Base-by-base conservation (phyloP, 2,797 vertebrate genomes). In the Tympanoctomys barrerae region DNA sequence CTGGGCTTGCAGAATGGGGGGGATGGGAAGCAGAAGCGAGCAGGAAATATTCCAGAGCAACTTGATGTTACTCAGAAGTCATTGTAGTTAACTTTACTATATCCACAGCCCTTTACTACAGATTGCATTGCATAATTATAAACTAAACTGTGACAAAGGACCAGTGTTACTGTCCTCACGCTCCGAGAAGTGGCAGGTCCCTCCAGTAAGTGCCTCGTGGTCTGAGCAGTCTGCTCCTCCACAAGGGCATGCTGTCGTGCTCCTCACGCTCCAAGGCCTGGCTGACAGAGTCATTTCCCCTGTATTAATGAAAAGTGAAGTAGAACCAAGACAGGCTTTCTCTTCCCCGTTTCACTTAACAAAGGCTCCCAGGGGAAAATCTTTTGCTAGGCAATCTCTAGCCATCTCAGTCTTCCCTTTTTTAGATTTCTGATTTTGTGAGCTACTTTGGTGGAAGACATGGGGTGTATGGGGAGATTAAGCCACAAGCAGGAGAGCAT, bases 381-480 rank as follows among this genome's bases (percentile, higher is more conserved):
- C 18, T 61, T 36, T 59, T 59, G 11, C 39, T 31, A 49, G 46
- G 46, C 18, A 71, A 39, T 96, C 95, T 46, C 31, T 90, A 89
- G 1, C 36, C 66, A 62, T 77, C 78, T 54, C 36, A 33, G 42
- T 42, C 75, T 89, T 66, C 49, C 73, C 61, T 90, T 64, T 42
- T 18, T 36, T 21, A 5, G 13, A 42, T 84, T 88, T 94, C 59
- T 89, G 42, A 90, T 93, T 87, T 95, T 73, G 11, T 70, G n/a
- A 82, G 28, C 61, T 85, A 52, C 59, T 93, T 82, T 64, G 36
- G 83, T 92, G 36, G 31, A 62, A 82, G 62, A 90, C 9, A 33
- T 82, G 36, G 49, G 22, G 75, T 0, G 28, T 3, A 1, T 2
- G 8, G 2, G 33, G 31, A 52, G 70, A 91, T 82, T 78, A 95